Conservation (phyloP, 2,113 vertebrate species). For the Eupsittula cactorum region DNA sequence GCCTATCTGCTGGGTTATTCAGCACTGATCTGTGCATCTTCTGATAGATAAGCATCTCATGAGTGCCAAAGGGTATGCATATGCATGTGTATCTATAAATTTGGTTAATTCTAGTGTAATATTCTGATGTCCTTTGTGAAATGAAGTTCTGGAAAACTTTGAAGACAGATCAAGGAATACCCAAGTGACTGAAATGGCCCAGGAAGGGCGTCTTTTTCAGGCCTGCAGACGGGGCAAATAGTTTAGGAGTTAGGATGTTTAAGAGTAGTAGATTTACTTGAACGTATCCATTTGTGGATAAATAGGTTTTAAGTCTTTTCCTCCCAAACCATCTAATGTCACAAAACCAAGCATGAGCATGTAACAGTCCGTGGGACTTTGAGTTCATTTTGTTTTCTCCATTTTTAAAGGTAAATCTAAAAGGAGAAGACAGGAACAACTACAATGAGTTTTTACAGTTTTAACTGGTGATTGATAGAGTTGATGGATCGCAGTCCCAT, state of each 20-base stretch:
- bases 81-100: fast-evolving
- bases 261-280: not conserved
- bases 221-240: fast-evolving
- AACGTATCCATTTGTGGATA: not conserved
- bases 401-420: not conserved
- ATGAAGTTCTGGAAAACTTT: not conserved
- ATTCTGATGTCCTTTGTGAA: not conserved
- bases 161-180: not conserved
- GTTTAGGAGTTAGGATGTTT: not conserved
- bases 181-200: not conserved
- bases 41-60: fast-evolving
- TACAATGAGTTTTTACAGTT: not conserved
- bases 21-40: fast-evolving
- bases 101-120: not conserved
- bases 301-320: not conserved
- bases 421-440: not conserved
- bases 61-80: fast-evolving
- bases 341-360: not conserved
- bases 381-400: not conserved
- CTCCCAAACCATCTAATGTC: not conserved
- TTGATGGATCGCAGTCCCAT: not conserved
- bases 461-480: not conserved
- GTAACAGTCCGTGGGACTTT: fast-evolving
- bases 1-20: not conserved
- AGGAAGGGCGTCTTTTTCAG: not conserved